Evolutionary conservation across 1,140 invertebrate species (phyloP), one percentile per base, ranked within the genome.

Genomic region (Nilaparvata lugens): DNA sequence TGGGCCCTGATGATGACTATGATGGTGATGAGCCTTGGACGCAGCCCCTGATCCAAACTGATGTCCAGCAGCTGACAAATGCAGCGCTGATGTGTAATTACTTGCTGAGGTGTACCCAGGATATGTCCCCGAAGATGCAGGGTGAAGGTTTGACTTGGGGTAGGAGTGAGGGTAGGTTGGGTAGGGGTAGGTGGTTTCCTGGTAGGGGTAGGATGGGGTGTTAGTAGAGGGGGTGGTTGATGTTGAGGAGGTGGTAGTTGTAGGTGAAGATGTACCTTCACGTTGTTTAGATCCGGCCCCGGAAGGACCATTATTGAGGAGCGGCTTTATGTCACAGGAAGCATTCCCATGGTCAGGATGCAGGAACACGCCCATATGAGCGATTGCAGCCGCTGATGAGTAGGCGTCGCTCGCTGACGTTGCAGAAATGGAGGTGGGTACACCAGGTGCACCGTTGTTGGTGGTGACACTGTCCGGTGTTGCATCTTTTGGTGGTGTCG

Each of bases 331-430:
- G 52, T 67, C 66, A 52, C 65, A 66, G 2, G 60, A 57, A 23
- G 52, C 53, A 51, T 51, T 43, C 51, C 56, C 48, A 51, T 64
- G 63, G 31, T 66, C 64, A 19, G 66, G 66, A 25, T 67, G 66
- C 28, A 67, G 56, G 40, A 67, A 67, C 0, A 67, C 66, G 48
- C 66, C 65, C 66, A 67, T 67, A 51, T 64, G 63, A 23, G 66
- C 66, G 35, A 64, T 64, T 53, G 64, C 62, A 13, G 65, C 66
- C 31, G 61, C 65, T 18, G 61, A 61, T 14, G 62, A 61, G 51
- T 66, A 67, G 13, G 64, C 65, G 31, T 62, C 63, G 53, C 60
- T 57, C 13, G 62, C 57, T 16, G 64, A 60, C 9, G 63, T n/a
- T 58, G 31, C 31, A 11, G n/a, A 31, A 40, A 21, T 13, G 2